Evolutionary conservation across 53 echinoderm and acorn worm genomes (phyloP).

Genomic region (Patiria pectinifera): DNA sequence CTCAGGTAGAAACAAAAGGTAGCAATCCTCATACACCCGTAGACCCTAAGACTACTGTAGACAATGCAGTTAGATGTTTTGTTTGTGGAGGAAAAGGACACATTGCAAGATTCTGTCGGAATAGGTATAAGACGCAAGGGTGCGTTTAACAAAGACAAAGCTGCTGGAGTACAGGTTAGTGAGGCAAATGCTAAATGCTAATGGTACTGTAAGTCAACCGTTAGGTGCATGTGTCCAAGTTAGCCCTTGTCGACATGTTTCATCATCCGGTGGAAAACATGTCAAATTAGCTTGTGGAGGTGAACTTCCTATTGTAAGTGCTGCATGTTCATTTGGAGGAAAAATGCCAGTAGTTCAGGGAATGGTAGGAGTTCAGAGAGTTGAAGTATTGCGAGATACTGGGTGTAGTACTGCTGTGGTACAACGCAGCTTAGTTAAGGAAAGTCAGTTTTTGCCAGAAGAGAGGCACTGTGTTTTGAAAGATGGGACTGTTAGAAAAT

Average conservation of each 20-base stretch:
- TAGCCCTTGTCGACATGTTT: background rate
- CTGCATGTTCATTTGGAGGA: constrained; percentile 18
- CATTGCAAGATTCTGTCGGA: background rate
- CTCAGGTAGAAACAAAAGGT: background rate
- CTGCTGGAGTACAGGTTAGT: constrained; percentile 9
- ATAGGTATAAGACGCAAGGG: constrained; percentile 1
- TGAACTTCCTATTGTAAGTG: constrained; percentile 30
- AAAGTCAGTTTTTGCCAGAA: constrained; percentile 33
- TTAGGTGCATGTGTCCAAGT: constrained; percentile 38
- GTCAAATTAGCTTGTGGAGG: constrained; percentile 26
- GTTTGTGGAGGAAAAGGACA: constrained; percentile 42
- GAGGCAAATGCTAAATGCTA: background rate
- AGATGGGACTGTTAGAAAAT: too few relatives aligned
- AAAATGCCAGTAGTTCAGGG: constrained; percentile 30
- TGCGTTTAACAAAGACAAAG: constrained; percentile 1
- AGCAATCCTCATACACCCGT: background rate
- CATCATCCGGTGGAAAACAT: too few relatives aligned
- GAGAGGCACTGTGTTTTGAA: too few relatives aligned
- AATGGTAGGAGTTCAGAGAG: constrained; percentile 24
- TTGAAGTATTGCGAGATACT: constrained; percentile 20
- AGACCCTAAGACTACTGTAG: background rate
- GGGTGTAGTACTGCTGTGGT: constrained; percentile 25
- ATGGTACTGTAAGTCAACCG: constrained; percentile 1
- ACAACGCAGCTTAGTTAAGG: background rate
- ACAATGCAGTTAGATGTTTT: constrained; percentile 3